Conservation (phyloP, 2,113 vertebrate species). For the Indicator indicator region DNA sequence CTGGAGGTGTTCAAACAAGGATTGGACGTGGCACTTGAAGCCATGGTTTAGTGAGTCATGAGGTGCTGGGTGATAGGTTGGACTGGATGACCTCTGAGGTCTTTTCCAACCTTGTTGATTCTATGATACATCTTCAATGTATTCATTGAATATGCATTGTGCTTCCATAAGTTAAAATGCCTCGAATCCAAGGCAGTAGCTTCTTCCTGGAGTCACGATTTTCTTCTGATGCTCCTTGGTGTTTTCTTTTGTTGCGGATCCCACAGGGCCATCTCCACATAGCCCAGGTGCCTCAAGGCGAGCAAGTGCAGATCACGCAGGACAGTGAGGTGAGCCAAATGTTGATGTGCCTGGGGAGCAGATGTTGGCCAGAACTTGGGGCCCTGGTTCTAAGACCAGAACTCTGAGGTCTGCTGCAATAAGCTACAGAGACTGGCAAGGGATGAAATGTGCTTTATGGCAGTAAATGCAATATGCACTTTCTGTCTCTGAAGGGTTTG, state of each 20-base stretch:
- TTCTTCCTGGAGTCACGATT: slow-evolving; percentile 19
- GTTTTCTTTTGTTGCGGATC: slow-evolving; percentile 80
- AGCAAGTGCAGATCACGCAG: slow-evolving; percentile 98
- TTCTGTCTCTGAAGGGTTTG: not conserved
- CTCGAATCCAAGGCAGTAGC: not conserved
- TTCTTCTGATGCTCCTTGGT: slow-evolving; percentile 77
- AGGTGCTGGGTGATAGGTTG: too few relatives aligned
- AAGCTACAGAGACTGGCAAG: rapidly evolving
- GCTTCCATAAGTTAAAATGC: rapidly evolving
- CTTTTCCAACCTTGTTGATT: too few relatives aligned
- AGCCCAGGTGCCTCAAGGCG: slow-evolving; percentile 97
- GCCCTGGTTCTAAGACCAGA: not conserved
- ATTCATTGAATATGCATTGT: not conserved
- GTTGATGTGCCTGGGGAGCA: not conserved
- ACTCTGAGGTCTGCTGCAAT: not conserved
- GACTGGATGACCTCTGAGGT: too few relatives aligned
- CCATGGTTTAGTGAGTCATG: too few relatives aligned
- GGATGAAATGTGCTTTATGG: not conserved
- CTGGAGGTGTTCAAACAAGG: too few relatives aligned
- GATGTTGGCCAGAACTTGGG: not conserved
- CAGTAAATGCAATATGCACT: not conserved
- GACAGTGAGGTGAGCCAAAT: slow-evolving; percentile 90
- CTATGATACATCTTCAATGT: too few relatives aligned
- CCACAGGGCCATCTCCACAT: slow-evolving; percentile 98
- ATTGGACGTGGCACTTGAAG: too few relatives aligned